phyloP scores from a whole-genome alignment of 2,888 invertebrate genomes.

The Gonocerus acuteangulatus region DNA sequence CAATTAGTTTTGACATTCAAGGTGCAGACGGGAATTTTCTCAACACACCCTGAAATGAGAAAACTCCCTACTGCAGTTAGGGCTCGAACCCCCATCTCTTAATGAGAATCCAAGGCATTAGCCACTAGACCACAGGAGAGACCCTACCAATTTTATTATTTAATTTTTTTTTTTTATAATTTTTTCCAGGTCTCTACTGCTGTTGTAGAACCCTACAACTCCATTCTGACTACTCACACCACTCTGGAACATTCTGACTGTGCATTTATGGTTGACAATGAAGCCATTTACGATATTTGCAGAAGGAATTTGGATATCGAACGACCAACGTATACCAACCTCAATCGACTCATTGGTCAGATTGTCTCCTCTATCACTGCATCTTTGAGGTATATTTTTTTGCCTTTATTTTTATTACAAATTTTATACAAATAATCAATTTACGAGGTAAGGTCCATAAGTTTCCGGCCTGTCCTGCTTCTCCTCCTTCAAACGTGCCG shows the following conservation, averaged over 20 bases:
- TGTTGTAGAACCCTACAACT: conserved; percentile 53
- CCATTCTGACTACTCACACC: conserved; percentile 54
- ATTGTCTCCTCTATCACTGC: conserved; percentile 74
- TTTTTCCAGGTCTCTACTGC: conserved; percentile 40
- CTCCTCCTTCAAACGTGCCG: too few relatives aligned
- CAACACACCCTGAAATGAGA: too few relatives aligned
- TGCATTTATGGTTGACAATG: conserved; percentile 53
- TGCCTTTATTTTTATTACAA: neutral
- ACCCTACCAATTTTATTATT: too few relatives aligned
- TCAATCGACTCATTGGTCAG: conserved; percentile 64
- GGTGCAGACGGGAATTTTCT: too few relatives aligned
- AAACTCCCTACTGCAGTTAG: too few relatives aligned
- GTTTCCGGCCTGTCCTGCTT: too few relatives aligned
- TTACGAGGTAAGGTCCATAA: too few relatives aligned
- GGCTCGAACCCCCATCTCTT: too few relatives aligned
- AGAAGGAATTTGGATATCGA: conserved; percentile 52
- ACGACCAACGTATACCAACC: conserved; percentile 54
- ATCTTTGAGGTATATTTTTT: conserved; percentile 41
- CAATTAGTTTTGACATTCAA: too few relatives aligned
- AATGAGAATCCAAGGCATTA: too few relatives aligned
- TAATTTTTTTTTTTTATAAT: too few relatives aligned
- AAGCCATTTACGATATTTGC: conserved; percentile 52
- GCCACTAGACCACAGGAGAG: too few relatives aligned
- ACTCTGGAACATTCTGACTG: conserved; percentile 57
- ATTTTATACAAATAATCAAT: neutral